These are phyloP conservation scores for Mixornis gularis DNA, from an alignment of 2,113 vertebrate genomes.

Conservation along the genomic window DNA sequence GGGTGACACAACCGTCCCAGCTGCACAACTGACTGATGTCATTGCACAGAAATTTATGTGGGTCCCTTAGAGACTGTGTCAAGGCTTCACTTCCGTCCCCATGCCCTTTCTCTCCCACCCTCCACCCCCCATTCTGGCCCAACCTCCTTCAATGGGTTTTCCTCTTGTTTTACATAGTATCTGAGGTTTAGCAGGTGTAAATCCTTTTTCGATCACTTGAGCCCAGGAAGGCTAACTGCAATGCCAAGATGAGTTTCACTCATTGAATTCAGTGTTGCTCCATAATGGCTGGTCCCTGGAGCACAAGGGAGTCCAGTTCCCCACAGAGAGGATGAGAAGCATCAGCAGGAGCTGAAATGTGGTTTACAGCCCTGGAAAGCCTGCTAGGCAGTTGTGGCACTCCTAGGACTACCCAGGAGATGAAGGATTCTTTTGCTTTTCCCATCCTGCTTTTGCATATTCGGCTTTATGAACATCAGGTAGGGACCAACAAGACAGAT, in stretches of 20 bases:
- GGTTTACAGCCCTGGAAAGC: neutral
- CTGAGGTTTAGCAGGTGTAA: neutral
- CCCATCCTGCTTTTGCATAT: neutral
- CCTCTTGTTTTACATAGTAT: neutral
- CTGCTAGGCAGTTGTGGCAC: neutral
- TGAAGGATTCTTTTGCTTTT: neutral
- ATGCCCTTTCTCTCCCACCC: neutral
- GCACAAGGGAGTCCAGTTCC: neutral
- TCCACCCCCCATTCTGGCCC: too few species aligned
- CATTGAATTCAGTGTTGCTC: neutral
- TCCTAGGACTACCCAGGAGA: neutral
- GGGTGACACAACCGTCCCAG: neutral
- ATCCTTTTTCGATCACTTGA: neutral
- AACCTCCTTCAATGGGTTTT: neutral
- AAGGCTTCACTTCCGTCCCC: neutral
- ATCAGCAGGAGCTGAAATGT: neutral
- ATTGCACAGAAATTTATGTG: neutral
- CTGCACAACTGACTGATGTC: neutral
- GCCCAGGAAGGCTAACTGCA: neutral
- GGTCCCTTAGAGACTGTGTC: neutral
- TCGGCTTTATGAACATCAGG: neutral
- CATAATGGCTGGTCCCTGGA: neutral
- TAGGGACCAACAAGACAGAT: neutral
- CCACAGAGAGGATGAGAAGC: neutral
- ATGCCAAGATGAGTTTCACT: neutral